Evolutionary conservation across 2,888 invertebrate genomes (phyloP).

Genomic region (Achlya flavicornis): DNA sequence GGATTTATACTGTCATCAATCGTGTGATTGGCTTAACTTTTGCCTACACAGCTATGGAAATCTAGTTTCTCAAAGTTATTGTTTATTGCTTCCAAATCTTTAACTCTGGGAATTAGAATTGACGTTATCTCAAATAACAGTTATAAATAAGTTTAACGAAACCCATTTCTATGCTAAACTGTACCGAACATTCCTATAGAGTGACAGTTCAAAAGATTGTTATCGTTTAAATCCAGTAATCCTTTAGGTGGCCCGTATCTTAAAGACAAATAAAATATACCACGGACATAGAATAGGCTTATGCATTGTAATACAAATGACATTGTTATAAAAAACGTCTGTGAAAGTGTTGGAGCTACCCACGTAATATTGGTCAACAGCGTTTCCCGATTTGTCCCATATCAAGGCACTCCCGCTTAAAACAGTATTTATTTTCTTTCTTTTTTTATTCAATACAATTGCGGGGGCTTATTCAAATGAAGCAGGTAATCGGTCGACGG

Average conservation of each 20-base stretch:
- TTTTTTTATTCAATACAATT: slow-evolving; percentile 54
- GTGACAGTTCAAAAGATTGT: slow-evolving; percentile 35
- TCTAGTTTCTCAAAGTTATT: neutral
- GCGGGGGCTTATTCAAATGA: slow-evolving; percentile 67
- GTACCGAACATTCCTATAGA: slow-evolving; percentile 29
- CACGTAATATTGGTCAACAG: slow-evolving; percentile 30
- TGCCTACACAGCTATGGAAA: slow-evolving; percentile 19
- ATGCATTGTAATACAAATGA: slow-evolving; percentile 24
- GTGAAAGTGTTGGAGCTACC: slow-evolving; percentile 25
- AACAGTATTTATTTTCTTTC: slow-evolving; percentile 33
- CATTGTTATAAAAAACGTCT: slow-evolving; percentile 25
- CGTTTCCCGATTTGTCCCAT: slow-evolving; percentile 32
- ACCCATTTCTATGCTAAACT: slow-evolving; percentile 40
- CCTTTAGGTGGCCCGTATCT: slow-evolving; percentile 31
- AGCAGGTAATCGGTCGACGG: slow-evolving; percentile 60
- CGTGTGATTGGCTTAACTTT: slow-evolving; percentile 26
- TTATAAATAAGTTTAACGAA: slow-evolving; percentile 29
- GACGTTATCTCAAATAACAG: slow-evolving; percentile 28
- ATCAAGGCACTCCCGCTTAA: slow-evolving; percentile 29
- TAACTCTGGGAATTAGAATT: slow-evolving; percentile 29
- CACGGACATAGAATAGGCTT: slow-evolving; percentile 25
- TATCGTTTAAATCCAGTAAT: slow-evolving; percentile 37
- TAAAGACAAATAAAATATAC: slow-evolving; percentile 37
- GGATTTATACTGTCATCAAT: slow-evolving; percentile 43
- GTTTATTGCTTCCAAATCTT: slow-evolving; percentile 9